Conservation (phyloP, 2,797 vertebrate species). For the Brachyrhaphis roseni region DNA sequence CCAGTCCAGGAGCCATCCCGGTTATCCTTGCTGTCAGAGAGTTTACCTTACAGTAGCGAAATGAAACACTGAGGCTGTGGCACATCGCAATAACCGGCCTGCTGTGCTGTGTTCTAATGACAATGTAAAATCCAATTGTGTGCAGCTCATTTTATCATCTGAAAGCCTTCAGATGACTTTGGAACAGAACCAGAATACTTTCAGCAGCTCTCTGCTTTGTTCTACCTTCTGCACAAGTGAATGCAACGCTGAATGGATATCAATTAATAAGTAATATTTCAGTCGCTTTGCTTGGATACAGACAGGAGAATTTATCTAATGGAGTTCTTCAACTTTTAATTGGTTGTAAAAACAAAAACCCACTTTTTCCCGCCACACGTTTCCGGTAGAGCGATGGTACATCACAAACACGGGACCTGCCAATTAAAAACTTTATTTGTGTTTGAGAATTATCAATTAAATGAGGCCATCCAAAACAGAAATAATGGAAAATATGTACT, state of each 20-base stretch:
- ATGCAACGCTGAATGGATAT: slow-evolving; percentile 78
- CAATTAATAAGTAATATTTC: slow-evolving; percentile 82
- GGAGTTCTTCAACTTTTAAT: slow-evolving; percentile 83
- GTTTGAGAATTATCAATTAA: slow-evolving; percentile 44
- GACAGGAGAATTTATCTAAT: slow-evolving; percentile 75
- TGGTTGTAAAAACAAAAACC: slow-evolving; percentile 75
- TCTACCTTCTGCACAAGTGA: slow-evolving; percentile 67
- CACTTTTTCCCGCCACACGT: slow-evolving; percentile 44
- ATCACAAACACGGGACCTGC: slow-evolving; percentile 39
- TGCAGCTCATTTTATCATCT: slow-evolving; percentile 22
- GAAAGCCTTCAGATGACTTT: slow-evolving; percentile 53
- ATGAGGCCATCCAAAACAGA: slow-evolving; percentile 12
- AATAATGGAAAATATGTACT: slow-evolving; percentile 3
- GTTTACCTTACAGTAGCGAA: slow-evolving; percentile 9
- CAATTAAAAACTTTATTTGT: slow-evolving; percentile 61
- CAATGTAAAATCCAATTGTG: slow-evolving; percentile 10
- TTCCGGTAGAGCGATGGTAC: slow-evolving; percentile 50
- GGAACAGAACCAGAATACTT: slow-evolving; percentile 63
- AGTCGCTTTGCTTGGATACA: slow-evolving; percentile 81
- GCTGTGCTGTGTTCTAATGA: slow-evolving; percentile 1
- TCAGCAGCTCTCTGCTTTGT: slow-evolving; percentile 62
- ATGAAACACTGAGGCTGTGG: slow-evolving; percentile 2
- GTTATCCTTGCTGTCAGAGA: slow-evolving; percentile 3
- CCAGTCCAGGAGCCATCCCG: slow-evolving; percentile 6
- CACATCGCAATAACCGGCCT: slow-evolving; percentile 3